These are phyloP conservation scores for Oligia strigilis DNA, from an alignment of 2,888 invertebrate species.

Conservation along the genomic window DNA sequence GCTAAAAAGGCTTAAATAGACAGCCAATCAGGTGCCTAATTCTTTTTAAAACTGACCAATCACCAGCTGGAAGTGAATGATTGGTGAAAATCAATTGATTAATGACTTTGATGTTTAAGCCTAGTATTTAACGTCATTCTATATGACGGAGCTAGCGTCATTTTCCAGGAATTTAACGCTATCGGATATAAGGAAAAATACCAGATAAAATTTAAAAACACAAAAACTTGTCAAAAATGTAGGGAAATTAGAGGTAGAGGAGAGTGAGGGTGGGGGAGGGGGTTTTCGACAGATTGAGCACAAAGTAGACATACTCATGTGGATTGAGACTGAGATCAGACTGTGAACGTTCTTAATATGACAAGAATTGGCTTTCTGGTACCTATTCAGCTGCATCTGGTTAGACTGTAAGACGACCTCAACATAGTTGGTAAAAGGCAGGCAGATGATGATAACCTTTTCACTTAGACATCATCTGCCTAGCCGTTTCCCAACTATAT, in stretches of 20 bases:
- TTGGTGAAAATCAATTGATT: slow-evolving; percentile 33
- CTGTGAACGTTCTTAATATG: too few relatives aligned
- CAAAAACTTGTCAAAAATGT: too few relatives aligned
- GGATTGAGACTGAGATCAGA: too few relatives aligned
- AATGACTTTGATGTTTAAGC: slow-evolving; percentile 11
- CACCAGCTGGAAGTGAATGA: neutral
- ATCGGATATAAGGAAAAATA: slow-evolving; percentile 2
- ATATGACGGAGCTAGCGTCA: slow-evolving; percentile 4
- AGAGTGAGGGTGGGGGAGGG: too few relatives aligned
- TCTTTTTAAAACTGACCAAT: slow-evolving; percentile 27
- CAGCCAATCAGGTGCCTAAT: slow-evolving; percentile 23
- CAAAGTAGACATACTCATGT: too few relatives aligned
- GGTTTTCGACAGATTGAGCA: too few relatives aligned
- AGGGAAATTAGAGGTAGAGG: too few relatives aligned
- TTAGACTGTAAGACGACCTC: too few relatives aligned
- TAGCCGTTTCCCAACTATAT: too few relatives aligned
- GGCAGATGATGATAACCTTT: neutral
- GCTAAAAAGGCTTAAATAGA: neutral
- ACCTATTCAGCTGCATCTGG: neutral
- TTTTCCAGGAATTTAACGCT: slow-evolving; percentile 21
- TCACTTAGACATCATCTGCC: too few relatives aligned
- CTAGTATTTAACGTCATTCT: neutral
- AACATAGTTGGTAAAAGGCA: neutral
- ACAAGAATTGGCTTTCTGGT: too few relatives aligned
- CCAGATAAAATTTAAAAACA: neutral